Evolutionary conservation across 2,797 vertebrate species (phyloP).

Genomic region (Salmo trutta): DNA sequence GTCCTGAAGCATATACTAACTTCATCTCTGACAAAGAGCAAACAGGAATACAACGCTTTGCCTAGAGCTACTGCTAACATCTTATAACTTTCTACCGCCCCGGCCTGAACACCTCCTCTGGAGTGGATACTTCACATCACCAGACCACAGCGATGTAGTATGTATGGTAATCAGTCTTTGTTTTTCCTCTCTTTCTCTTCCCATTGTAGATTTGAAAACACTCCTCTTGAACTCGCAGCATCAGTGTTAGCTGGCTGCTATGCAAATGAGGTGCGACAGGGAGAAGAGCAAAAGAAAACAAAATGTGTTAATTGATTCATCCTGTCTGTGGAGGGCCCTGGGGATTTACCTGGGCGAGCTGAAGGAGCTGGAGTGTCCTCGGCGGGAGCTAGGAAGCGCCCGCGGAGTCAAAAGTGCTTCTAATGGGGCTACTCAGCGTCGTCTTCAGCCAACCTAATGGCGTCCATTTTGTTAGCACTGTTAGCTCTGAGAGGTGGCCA

Average conservation of each 20-base stretch:
- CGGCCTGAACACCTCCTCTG: neutral
- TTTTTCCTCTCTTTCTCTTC: neutral
- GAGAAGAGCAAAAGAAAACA: constrained; percentile 29
- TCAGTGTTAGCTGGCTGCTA: neutral
- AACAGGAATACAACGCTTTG: constrained; percentile 1
- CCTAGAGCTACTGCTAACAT: constrained; percentile 4
- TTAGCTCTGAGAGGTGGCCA: constrained; percentile 4
- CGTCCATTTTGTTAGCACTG: constrained; percentile 21
- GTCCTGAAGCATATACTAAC: constrained; percentile 19
- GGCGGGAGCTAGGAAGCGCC: neutral
- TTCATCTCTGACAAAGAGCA: constrained; percentile 8
- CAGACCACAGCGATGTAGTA: neutral
- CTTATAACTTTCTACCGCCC: constrained; percentile 9
- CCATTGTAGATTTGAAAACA: neutral
- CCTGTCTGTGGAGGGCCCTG: neutral
- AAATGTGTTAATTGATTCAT: constrained; percentile 34
- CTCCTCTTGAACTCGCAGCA: constrained; percentile 12
- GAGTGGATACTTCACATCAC: neutral
- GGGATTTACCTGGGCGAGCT: constrained; percentile 6
- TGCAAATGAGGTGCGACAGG: constrained; percentile 8
- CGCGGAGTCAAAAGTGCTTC: constrained; percentile 23
- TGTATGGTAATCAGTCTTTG: constrained; percentile 8
- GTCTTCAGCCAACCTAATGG: constrained; percentile 19
- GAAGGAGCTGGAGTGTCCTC: constrained; percentile 5
- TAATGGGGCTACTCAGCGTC: constrained; percentile 4